phyloP scores from a whole-genome alignment of 2,797 vertebrate genomes.

The Rhinoraja longicauda region DNA sequence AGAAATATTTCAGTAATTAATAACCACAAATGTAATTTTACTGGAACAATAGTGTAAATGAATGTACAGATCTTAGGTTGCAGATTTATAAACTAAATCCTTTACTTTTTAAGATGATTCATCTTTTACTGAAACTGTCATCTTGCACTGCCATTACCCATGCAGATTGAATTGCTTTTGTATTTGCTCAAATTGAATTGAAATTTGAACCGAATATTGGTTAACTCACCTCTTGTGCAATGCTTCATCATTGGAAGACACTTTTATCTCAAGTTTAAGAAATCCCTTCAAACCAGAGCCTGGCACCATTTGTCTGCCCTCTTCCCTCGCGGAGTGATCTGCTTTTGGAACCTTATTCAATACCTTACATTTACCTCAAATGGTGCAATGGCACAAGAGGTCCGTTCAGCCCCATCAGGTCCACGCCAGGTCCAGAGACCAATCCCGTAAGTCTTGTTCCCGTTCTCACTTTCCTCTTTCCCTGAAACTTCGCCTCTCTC shows the following conservation, averaged over 20 bases:
- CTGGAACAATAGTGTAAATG: background rate
- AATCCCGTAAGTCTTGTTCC: no score
- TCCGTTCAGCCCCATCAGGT: no score
- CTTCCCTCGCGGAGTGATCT: background rate
- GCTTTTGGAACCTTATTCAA: background rate
- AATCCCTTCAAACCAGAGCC: background rate
- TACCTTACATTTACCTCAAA: no score
- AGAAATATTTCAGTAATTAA: background rate
- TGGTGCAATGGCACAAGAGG: no score
- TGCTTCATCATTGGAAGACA: background rate
- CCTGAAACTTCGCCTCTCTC: no score
- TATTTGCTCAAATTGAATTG: background rate
- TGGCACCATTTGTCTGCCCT: background rate
- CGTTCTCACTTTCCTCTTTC: no score
- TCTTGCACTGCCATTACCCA: background rate
- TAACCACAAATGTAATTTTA: background rate
- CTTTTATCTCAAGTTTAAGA: background rate
- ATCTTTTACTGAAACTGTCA: background rate
- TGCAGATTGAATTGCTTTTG: background rate
- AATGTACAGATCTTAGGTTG: background rate
- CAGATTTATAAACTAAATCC: background rate
- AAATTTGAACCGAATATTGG: background rate
- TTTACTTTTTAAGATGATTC: background rate
- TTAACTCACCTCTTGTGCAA: background rate
- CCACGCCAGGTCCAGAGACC: no score